Base-by-base conservation (phyloP, 2,888 invertebrate species). In the Conus canariensis region DNA sequence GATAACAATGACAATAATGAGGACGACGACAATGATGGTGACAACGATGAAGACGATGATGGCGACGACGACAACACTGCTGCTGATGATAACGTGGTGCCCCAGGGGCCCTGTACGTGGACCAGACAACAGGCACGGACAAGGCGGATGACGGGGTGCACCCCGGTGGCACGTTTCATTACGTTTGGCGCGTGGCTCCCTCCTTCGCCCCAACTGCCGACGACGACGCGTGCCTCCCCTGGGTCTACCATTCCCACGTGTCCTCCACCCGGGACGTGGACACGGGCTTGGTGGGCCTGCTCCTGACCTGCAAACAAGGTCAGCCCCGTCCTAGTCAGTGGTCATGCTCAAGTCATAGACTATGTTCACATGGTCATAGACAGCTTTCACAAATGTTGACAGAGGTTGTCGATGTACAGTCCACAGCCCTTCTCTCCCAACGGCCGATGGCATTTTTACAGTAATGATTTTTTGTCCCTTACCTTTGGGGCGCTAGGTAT, bases 191-290 rank as follows among this genome's bases (percentile, higher is more conserved):
- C 45, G 89, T 93, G 85, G 91, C 92, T 14, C 89, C 92, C 4
- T 92, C 92, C 30, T 93, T 92, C 74, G 92, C 92, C 10, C 94
- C 93, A 22, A 91, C 91, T 56, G 90, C 90, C 12, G 93, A 91
- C 85, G 94, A 94, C 88, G 92, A 93, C 14, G 90, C 90, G 58
- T 94, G 94, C 88, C 89, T 94, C 64, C 92, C 93, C 14, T 94
- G 93, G 90, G 93, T 92, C 16, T 94, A 94, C 92, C 94, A 94
- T 88, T 94, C 94, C 22, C 94, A 94, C 86, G 91, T 93, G 45
- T 90, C 92, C 85, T 90, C 94, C 16, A 90, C 92, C 56, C 70
- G 89, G 67, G 94, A 94, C 60, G 92, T 93, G n/a, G 93, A 93
- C 80, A 74, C 93, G 0, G 94, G 94, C 22, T 90, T 93, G 0